Evolutionary conservation across 2,888 invertebrate species (phyloP), one percentile per base, ranked within the genome.

Genomic region (Bombylius discolor): DNA sequence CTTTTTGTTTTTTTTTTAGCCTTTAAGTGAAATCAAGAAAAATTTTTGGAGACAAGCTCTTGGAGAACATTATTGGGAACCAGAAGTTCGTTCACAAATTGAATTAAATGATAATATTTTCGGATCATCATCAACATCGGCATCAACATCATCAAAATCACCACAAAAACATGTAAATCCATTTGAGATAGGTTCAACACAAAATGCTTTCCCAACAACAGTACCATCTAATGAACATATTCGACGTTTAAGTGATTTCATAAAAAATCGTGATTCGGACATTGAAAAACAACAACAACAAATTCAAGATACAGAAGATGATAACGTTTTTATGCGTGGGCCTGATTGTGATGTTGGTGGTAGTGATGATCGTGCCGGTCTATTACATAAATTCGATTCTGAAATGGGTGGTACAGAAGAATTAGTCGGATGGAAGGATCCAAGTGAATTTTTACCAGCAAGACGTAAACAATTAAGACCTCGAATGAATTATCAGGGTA

Each of bases 341-440:
- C 55, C 32, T 52, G 59, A 48, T n/a, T 46, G 4, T 52, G 58
- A 3, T 23, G 23, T 23, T 23, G 23, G 23, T 23, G 23, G 23
- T 23, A 23, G 23, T 23, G 31, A 59, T 55, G 49, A 58, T 23
- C 23, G 23, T 23, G 23, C 23, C 8, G 23, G 23, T 33, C 12
- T 48, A 48, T 13, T 50, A 36, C 45, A 51, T 33, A 50, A 51
- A 11, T 31, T 39, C n/a, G 58, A 58, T 48, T 56, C 58, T 5
- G 58, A 58, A 46, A 56, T 59, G 46, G 53, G 56, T 44, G 66
- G 65, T 36, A 68, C 69, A n/a, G 70, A 87, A 64, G 79, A 81
- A 0, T 83, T 83, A 67, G 83, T 87, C 1, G 85, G 82, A 0
- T 87, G 87, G 87, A 84, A 85, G 64, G 85, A 84, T 69, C 78